Evolutionary conservation across 2,113 vertebrate genomes (phyloP).

Genomic region (Podiceps cristatus): DNA sequence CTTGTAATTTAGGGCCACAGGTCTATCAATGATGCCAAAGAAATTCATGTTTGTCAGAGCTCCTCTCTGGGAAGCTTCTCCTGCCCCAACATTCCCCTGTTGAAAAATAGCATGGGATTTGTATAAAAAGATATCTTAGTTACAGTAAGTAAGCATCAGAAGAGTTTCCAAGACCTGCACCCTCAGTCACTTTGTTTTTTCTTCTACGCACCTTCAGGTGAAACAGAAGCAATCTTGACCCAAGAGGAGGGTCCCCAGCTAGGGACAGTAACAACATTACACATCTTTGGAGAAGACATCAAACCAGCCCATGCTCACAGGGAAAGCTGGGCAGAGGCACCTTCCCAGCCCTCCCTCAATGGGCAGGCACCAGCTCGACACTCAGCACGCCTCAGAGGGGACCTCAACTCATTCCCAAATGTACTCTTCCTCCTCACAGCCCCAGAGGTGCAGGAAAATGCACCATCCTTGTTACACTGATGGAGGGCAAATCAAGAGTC

Average conservation of each 20-base stretch:
- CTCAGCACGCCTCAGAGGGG: neutral
- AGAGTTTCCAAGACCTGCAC: neutral
- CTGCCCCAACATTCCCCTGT: neutral
- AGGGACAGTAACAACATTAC: neutral
- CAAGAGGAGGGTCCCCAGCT: neutral
- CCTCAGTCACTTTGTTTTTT: neutral
- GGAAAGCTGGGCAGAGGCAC: neutral
- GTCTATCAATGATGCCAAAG: neutral
- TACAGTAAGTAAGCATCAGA: neutral
- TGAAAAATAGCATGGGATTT: neutral
- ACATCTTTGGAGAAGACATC: neutral
- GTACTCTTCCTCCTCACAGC: neutral
- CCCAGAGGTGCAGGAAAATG: neutral
- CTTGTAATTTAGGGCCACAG: neutral
- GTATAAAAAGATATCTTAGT: neutral
- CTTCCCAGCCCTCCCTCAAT: neutral
- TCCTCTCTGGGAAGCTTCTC: neutral
- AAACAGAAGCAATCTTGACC: neutral
- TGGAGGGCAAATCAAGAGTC: neutral
- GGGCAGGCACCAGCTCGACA: neutral
- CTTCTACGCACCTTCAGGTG: neutral
- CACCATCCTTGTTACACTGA: neutral
- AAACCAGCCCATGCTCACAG: neutral
- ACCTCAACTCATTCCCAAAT: neutral
- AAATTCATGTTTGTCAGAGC: neutral